Base-by-base conservation (phyloP, 1,140 invertebrate species). In the Holcopasites calliopsidis region DNA sequence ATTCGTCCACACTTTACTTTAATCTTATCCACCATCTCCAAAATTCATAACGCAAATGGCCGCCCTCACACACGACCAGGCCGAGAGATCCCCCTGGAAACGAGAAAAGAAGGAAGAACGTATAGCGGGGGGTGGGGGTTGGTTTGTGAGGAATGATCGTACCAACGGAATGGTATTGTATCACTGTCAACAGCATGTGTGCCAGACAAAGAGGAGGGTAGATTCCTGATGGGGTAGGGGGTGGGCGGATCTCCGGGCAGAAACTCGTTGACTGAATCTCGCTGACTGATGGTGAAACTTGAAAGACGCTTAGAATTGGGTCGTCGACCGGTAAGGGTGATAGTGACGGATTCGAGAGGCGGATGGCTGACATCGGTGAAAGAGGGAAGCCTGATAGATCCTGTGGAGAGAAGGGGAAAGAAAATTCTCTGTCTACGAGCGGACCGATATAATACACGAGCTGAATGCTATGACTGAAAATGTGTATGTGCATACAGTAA, bases 271-370 rank as follows among this genome's bases (percentile, higher is more conserved):
- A 44, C 65, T 54, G 76, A 77, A 80, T 80, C 54, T 31, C 23
- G 60, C 68, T 79, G 83, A 85, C 74, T 86, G 81, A 82, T 80
- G 78, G 79, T 71, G 71, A 82, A 83, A 80, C 80, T 82, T 79
- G 70, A 77, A 85, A 86, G 77, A 62, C 76, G 73, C 33, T 57
- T 60, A 66, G 79, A 86, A 86, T 86, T 86, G 78, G 77, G 85
- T 87, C 85, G 71, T 62, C 49, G 62, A 66, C 35, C 61, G 68
- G 16, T 11, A 68, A 68, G 50, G 42, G 26, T 71, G 66, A 55
- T 68, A 64, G 62, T 49, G 55, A 65, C 66, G n/a, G 54, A 33
- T 50, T 72, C 49, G 31, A 74, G 18, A n/a, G 70, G 68, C n/a
- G n/a, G 57, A 70, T 64, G 47, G 40, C 55, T 79, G 18, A 35